A percentile compares a stretch with the other conserved stretches of the same genome.
Conservation (phyloP, 1,140 invertebrate genomes). For the Panulirus ornatus region DNA sequence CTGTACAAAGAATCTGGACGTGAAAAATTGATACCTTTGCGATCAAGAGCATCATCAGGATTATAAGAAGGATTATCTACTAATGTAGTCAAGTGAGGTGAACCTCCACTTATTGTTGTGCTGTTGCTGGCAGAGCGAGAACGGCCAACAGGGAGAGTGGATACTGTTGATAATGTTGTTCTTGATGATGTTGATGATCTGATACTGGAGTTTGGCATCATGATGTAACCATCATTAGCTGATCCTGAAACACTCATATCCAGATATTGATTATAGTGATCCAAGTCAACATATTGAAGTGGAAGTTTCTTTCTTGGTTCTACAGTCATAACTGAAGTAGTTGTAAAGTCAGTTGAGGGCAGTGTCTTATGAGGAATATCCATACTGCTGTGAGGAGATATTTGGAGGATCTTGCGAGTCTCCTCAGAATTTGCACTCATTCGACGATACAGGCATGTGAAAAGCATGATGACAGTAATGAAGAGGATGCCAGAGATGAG, state of each 20-base stretch:
- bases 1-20: slow-evolving; percentile 41
- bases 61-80: slow-evolving; percentile 57
- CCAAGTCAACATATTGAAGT: neutral
- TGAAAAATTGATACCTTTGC: neutral
- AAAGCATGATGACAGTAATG: slow-evolving; percentile 46
- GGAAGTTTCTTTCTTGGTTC: slow-evolving; percentile 36
- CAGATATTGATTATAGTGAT: slow-evolving; percentile 56
- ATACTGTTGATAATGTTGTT: slow-evolving; percentile 64
- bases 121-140: slow-evolving; percentile 57
- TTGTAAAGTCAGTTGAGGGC: slow-evolving; percentile 50
- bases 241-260: slow-evolving; percentile 43
- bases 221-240: slow-evolving; percentile 42
- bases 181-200: slow-evolving; percentile 59
- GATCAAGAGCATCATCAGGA: neutral
- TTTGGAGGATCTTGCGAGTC: slow-evolving; percentile 47
- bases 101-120: slow-evolving; percentile 33
- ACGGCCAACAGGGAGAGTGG: slow-evolving; percentile 56
- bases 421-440: slow-evolving; percentile 40
- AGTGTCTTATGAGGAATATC: slow-evolving; percentile 42
- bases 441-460: slow-evolving; percentile 39
- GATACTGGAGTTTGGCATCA: slow-evolving; percentile 55
- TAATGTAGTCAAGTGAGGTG: slow-evolving; percentile 27
- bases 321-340: slow-evolving; percentile 55
- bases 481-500: slow-evolving; percentile 43
- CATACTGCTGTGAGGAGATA: slow-evolving; percentile 44